phyloP scores from a whole-genome alignment of 2,888 invertebrate species.

The Serripes groenlandicus region DNA sequence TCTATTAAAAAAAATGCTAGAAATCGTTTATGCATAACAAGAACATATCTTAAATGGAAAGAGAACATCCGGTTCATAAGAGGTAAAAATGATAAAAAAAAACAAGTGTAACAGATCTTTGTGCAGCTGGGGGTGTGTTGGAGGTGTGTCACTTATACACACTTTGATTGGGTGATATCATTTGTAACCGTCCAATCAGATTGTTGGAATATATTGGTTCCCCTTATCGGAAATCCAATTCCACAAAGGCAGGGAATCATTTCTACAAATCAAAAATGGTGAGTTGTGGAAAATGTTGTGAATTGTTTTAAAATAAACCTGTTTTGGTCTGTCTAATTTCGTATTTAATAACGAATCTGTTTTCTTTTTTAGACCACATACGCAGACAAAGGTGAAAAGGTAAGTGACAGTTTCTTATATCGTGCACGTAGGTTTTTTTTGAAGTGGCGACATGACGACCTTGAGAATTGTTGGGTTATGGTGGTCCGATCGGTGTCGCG shows the following conservation, averaged over 20 bases:
- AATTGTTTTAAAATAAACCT: neutral
- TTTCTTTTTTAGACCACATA: slow-evolving; percentile 67
- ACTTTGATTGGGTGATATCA: neutral
- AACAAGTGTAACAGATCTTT: too few species aligned
- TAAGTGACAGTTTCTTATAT: slow-evolving; percentile 51
- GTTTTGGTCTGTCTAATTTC: neutral
- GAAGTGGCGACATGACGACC: slow-evolving; percentile 32
- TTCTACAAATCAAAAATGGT: slow-evolving; percentile 14
- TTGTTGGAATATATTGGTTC: neutral
- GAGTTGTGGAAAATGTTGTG: neutral
- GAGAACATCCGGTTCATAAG: too few species aligned
- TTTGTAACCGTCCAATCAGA: neutral
- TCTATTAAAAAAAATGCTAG: too few species aligned
- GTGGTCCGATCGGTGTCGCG: too few species aligned
- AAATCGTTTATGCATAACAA: too few species aligned
- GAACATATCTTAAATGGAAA: too few species aligned
- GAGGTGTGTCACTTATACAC: neutral
- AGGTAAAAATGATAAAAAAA: too few species aligned
- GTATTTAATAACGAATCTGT: neutral
- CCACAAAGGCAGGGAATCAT: neutral
- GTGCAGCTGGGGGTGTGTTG: slow-evolving; percentile 23
- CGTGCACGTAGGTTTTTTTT: neutral
- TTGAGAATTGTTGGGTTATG: too few species aligned
- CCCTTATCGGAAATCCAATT: neutral
- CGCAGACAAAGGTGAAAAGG: slow-evolving; percentile 64